Evolutionary conservation across 2,888 invertebrate species (phyloP), one percentile per base, ranked within the genome.

Genomic region (Orgyia antiqua): DNA sequence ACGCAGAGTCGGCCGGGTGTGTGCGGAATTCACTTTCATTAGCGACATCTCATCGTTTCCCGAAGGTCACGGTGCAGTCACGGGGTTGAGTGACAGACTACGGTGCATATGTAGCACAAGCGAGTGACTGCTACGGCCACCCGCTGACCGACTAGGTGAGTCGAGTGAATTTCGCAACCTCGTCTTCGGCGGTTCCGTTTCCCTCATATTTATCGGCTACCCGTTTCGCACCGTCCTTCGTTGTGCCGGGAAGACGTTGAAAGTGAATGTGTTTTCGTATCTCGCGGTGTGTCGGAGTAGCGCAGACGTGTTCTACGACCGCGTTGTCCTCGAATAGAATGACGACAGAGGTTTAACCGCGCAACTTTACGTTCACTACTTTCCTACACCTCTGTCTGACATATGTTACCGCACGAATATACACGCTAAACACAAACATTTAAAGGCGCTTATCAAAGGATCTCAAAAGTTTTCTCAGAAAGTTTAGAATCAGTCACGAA

Each of bases 11-110:
- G 75, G 64, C 69, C 73, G 80, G 79, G 73, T 77, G 80, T 77
- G 72, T 82, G 80, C 79, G 71, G 72, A 70, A 82, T 86, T 87
- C 87, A 87, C 87, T 87, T 87, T 87, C 87, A 82, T 84, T 86
- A 80, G 86, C 76, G 84, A 82, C 79, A 82, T 79, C 78, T 71
- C 78, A 72, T 74, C 83, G 79, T 73, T 56, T 76, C 75, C 71
- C 79, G 83, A 84, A 87, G 86, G 86, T 86, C 87, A 86, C 70
- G 68, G 79, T 76, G 79, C 80, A 72, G 67, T 57, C 58, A 58
- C 53, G 58, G 57, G 57, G 52, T 10, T 41, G 49, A 45, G 58
- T 55, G 45, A 45, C 58, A 39, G 42, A 44, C 40, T 54, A 63
- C 58, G 60, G 57, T 68, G 67, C 73, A 68, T 67, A 62, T 61